Evolutionary conservation across 2,888 invertebrate genomes (phyloP).

Genomic region (Cremastinae sp.): DNA sequence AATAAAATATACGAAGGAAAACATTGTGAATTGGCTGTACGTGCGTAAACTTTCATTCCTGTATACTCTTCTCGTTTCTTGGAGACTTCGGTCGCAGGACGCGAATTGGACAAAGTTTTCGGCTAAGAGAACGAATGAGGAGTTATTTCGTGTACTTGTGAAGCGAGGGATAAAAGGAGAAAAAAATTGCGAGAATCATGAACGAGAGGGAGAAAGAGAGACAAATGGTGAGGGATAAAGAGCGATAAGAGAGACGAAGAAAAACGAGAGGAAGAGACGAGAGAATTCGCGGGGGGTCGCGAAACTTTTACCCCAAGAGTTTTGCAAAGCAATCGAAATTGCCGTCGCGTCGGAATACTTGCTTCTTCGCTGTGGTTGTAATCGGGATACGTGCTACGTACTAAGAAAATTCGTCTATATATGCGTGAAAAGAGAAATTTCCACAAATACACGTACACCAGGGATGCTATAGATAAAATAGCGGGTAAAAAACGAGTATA

Average conservation of each 20-base stretch:
- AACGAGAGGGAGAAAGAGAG: slow-evolving; percentile 8
- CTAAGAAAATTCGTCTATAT: not conserved
- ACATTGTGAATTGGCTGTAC: not conserved
- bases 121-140: slow-evolving; percentile 55
- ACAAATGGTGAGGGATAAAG: not conserved
- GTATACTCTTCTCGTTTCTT: not conserved
- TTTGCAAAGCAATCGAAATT: slow-evolving; percentile 60
- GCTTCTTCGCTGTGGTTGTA: not conserved
- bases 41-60: not conserved
- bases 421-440: not conserved
- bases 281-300: slow-evolving; percentile 37
- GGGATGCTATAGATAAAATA: not conserved
- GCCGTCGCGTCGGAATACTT: slow-evolving; percentile 48
- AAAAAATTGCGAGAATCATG: slow-evolving; percentile 6
- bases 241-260: slow-evolving; percentile 23
- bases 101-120: slow-evolving; percentile 44
- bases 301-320: slow-evolving; percentile 50
- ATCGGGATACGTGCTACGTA: slow-evolving; percentile 9
- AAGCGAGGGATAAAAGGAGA: not conserved
- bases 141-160: slow-evolving; percentile 29
- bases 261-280: slow-evolving; percentile 16
- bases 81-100: not conserved
- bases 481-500: not conserved
- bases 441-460: not conserved
- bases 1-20: too few species aligned